Percentiles rank a stretch among this genome's conserved stretches.
These are phyloP conservation scores for Myzus persicae DNA, from an alignment of 1,140 invertebrate genomes.

Conservation along the genomic window DNA sequence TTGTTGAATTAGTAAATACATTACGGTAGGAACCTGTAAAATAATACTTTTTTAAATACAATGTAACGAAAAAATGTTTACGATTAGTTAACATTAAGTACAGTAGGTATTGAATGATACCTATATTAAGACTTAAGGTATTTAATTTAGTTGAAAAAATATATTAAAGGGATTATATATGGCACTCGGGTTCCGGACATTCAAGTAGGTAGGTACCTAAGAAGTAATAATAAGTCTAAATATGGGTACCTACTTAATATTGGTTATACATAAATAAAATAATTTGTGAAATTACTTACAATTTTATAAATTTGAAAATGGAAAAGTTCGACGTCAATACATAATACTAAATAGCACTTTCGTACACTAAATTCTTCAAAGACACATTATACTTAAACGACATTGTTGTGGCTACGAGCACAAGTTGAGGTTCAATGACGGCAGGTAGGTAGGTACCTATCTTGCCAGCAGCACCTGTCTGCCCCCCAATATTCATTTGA, in stretches of 20 bases:
- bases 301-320: not conserved
- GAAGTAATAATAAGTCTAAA: not conserved
- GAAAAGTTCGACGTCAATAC: no score
- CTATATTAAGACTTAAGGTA: no score
- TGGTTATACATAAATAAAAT: not conserved
- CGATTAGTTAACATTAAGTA: no score
- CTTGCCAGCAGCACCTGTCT: not conserved
- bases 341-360: not conserved
- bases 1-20: not conserved
- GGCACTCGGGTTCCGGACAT: no score
- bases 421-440: constrained; percentile 37
- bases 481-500: constrained; percentile 1
- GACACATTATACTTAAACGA: not conserved
- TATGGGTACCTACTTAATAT: no score
- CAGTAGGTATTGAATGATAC: no score
- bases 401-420: not conserved
- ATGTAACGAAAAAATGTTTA: no score
- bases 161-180: no score
- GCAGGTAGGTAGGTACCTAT: constrained; percentile 24
- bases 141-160: no score
- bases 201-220: no score
- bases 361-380: not conserved
- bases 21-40: no score
- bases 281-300: constrained; percentile 13
- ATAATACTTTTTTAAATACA: no score